Evolutionary conservation across 1,140 invertebrate species (phyloP).

Genomic region (Hypsibius dujardini): DNA sequence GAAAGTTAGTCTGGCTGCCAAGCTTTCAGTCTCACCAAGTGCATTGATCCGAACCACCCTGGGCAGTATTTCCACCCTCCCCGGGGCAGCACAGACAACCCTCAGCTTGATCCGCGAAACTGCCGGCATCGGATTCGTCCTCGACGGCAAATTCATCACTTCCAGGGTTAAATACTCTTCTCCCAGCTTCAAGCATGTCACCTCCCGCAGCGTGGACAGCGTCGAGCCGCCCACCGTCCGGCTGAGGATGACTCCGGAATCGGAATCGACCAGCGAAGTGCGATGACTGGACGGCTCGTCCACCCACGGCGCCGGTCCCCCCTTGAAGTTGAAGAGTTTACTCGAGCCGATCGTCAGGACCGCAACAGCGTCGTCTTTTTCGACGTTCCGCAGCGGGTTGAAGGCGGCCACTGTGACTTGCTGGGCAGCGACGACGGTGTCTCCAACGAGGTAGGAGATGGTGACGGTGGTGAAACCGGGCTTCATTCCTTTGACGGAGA

Average conservation of each 20-base stretch:
- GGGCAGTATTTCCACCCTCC: neutral
- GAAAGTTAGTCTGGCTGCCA: neutral
- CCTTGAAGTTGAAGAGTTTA: neutral
- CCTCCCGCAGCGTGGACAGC: neutral
- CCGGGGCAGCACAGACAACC: neutral
- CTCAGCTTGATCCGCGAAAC: neutral
- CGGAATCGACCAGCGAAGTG: conserved; percentile 24
- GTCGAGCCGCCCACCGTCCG: conserved; percentile 17
- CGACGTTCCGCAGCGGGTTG: neutral
- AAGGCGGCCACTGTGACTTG: neutral
- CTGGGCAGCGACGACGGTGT: conserved; percentile 18
- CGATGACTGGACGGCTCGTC: conserved; percentile 23
- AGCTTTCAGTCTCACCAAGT: neutral
- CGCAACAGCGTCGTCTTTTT: neutral
- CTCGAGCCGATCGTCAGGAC: neutral
- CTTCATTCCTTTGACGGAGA: conserved; percentile 28
- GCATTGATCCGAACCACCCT: neutral
- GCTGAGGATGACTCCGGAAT: conserved; percentile 24
- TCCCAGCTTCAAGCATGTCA: neutral
- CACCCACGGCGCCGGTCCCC: neutral
- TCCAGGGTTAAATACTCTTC: neutral
- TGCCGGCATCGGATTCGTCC: neutral
- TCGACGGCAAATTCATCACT: neutral
- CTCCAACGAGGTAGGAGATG: conserved; percentile 26
- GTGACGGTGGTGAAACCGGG: conserved; percentile 30